Evolutionary conservation across 2,888 invertebrate genomes (phyloP), one percentile per base, ranked within the genome.

Genomic region (Synergus itoensis): DNA sequence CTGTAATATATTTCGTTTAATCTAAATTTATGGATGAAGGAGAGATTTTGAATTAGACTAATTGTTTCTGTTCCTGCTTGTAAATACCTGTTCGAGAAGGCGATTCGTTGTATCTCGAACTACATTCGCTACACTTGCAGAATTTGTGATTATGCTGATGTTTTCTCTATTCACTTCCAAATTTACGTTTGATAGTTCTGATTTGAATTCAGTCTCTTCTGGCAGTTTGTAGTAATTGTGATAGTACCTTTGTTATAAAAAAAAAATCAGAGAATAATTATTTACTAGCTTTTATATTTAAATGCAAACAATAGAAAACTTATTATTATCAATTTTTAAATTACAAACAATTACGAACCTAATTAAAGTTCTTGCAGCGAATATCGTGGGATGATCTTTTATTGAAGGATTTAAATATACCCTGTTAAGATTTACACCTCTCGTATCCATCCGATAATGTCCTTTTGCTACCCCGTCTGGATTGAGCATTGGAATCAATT

Each of bases 391-490:
- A 91, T 98, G 97, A 40, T 95, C 93, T 0, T 92, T 90, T 62
- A 95, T 92, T 63, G 95, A 95, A 0, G 98, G 98, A 91, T 96
- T 95, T 81, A 97, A 93, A 92, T 98, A 98, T 65, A 98, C 95
- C 87, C 98, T 93, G 92, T 98, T 98, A 40, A 98, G 93, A 93
- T 98, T 98, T 40, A 97, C 96, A 7, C 98, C 98, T 77, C 96
- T 93, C 0, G 96, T 96, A 92, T 98, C 98, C 4, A 98, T 97
- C 79, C 97, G 93, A 90, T 97, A 97, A 91, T 97, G 97, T 0
- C 98, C 98, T 78, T 95, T 93, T 11, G 95, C 95, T 1, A 98
- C 98, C 1, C 98, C 98, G 89, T 98, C 98, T 0, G 98, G 98
- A 93, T 98, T 98, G 83, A 98, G 92, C 93, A 98, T 96, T 0